Conservation (phyloP, 1,140 invertebrate species). For the Phymorhynchus buccinoides region DNA sequence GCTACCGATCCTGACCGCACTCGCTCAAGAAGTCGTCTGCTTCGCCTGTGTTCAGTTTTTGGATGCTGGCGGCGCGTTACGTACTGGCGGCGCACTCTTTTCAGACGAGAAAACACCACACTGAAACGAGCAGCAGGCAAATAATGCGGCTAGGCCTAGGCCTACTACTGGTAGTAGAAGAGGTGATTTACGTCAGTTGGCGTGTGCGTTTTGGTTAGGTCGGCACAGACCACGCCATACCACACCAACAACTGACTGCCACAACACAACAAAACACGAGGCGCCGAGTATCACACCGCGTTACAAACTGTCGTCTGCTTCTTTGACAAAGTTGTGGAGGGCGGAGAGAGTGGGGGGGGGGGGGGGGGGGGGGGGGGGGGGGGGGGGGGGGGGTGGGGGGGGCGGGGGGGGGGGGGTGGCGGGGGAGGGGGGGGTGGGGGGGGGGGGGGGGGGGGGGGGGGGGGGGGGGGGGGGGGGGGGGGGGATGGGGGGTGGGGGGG, state of each 20-base stretch:
- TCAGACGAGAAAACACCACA: background rate
- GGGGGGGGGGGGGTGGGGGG: too few relatives aligned
- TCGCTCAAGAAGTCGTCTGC: slow-evolving; percentile 21
- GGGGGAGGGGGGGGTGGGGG: too few relatives aligned
- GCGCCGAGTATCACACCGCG: background rate
- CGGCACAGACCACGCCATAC: too few relatives aligned
- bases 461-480: too few relatives aligned
- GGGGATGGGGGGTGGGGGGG: too few relatives aligned
- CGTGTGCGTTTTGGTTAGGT: background rate
- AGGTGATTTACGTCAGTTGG: slow-evolving; percentile 4
- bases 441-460: too few relatives aligned
- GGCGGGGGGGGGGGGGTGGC: too few relatives aligned
- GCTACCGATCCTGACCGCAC: background rate
- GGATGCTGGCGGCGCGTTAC: background rate
- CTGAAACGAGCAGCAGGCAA: background rate
- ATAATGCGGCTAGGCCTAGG: too few relatives aligned
- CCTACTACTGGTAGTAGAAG: too few relatives aligned
- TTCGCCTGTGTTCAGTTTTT: background rate
- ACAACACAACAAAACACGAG: background rate
- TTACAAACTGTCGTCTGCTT: slow-evolving; percentile 22
- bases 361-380: too few relatives aligned
- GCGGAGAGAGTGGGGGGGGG: too few relatives aligned
- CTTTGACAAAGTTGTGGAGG: background rate
- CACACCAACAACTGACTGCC: background rate
- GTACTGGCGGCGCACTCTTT: too few relatives aligned